phyloP scores from a whole-genome alignment of 2,113 vertebrate species.

The Podarcis cretensis region DNA sequence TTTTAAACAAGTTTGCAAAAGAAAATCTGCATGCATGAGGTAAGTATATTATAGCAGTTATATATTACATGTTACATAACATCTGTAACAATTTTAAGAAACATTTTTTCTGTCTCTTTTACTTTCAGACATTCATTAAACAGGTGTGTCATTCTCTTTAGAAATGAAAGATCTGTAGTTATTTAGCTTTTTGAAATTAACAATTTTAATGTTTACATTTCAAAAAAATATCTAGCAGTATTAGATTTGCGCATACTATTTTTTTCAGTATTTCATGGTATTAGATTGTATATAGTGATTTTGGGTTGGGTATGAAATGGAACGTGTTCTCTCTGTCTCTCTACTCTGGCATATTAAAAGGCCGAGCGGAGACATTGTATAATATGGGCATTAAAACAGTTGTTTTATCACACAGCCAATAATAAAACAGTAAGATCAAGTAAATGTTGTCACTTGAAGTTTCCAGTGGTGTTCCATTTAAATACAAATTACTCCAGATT shows the following conservation, averaged over 20 bases:
- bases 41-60: background rate
- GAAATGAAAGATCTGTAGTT: background rate
- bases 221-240: constrained; percentile 22
- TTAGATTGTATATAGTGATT: background rate
- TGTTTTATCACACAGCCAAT: constrained; percentile 19
- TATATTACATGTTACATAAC: background rate
- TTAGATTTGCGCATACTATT: background rate
- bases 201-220: background rate
- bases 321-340: background rate
- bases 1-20: constrained; percentile 37
- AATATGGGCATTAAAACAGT: background rate
- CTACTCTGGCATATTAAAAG: background rate
- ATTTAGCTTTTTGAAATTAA: background rate
- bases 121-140: background rate
- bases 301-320: background rate
- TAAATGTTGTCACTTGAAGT: constrained; percentile 7
- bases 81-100: constrained; percentile 1
- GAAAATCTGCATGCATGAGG: background rate
- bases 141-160: background rate
- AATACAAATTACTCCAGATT: constrained; percentile 27
- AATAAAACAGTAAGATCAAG: constrained; percentile 9
- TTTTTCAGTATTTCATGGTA: constrained; percentile 24
- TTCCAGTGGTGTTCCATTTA: constrained; percentile 37
- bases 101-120: background rate
- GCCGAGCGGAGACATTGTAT: background rate